These are phyloP conservation scores for Rosalia funebris DNA, from an alignment of 2,888 invertebrate genomes.

Conservation along the genomic window DNA sequence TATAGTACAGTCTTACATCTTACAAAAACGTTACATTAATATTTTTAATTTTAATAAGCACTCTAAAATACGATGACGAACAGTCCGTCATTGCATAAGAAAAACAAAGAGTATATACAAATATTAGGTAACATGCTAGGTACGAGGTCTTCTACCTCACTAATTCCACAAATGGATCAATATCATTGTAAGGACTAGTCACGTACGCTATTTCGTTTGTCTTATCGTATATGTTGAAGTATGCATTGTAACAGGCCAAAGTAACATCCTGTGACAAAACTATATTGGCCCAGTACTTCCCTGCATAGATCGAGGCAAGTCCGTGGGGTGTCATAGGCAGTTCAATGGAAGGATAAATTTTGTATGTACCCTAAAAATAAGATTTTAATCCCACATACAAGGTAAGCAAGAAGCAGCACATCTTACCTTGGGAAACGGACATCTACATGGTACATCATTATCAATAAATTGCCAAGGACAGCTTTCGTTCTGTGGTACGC, in stretches of 20 bases:
- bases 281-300: conserved; percentile 26
- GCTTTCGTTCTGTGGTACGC: conserved; percentile 39
- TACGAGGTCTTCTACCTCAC: no score
- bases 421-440: conserved; percentile 49
- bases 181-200: background rate
- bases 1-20: background rate
- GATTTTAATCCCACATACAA: conserved; percentile 21
- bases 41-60: no score
- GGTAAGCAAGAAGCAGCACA: no score
- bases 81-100: no score
- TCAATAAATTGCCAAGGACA: conserved; percentile 44
- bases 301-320: conserved; percentile 9
- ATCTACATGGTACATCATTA: conserved; percentile 51
- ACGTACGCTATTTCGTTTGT: background rate
- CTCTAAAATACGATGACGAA: no score
- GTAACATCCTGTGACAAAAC: background rate
- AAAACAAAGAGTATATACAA: no score
- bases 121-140: no score
- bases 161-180: conserved; percentile 14
- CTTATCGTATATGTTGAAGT: conserved; percentile 18
- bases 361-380: conserved; percentile 48
- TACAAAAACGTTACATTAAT: no score
- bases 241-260: conserved; percentile 24
- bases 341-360: conserved; percentile 37
- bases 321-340: conserved; percentile 1